These are phyloP conservation scores for Diogma glabrata DNA, from an alignment of 2,888 invertebrate genomes.

Conservation along the genomic window DNA sequence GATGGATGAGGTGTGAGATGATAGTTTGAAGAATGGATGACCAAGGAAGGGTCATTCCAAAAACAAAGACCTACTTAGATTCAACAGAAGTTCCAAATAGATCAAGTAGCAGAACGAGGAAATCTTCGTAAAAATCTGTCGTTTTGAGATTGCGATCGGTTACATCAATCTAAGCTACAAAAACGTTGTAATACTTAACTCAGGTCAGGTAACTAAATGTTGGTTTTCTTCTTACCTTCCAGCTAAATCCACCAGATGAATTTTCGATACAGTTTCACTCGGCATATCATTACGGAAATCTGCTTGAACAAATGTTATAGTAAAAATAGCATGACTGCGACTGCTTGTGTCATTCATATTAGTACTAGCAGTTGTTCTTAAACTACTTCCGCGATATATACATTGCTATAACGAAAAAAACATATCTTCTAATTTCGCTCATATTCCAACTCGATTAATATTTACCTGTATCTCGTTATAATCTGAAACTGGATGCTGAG, in stretches of 20 bases:
- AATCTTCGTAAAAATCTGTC: too few relatives aligned
- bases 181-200: too few relatives aligned
- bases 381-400: conserved; percentile 67
- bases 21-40: too few relatives aligned
- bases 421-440: too few relatives aligned
- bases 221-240: conserved; percentile 60
- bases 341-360: conserved; percentile 90
- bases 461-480: conserved; percentile 73
- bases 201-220: too few relatives aligned
- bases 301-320: conserved; percentile 80
- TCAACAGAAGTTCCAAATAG: too few relatives aligned
- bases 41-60: too few relatives aligned
- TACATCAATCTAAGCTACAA: too few relatives aligned
- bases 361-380: conserved; percentile 77
- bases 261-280: conserved; percentile 80
- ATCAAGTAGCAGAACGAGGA: too few relatives aligned
- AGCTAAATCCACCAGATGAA: conserved; percentile 79
- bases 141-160: too few relatives aligned
- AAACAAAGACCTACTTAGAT: too few relatives aligned
- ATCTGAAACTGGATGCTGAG: conserved; percentile 74
- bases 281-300: conserved; percentile 78
- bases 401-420: conserved; percentile 44
- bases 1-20: too few relatives aligned
- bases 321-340: conserved; percentile 84
- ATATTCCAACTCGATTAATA: background rate